Conservation (phyloP, 2,888 invertebrate genomes). For the Drosophila birchii region DNA sequence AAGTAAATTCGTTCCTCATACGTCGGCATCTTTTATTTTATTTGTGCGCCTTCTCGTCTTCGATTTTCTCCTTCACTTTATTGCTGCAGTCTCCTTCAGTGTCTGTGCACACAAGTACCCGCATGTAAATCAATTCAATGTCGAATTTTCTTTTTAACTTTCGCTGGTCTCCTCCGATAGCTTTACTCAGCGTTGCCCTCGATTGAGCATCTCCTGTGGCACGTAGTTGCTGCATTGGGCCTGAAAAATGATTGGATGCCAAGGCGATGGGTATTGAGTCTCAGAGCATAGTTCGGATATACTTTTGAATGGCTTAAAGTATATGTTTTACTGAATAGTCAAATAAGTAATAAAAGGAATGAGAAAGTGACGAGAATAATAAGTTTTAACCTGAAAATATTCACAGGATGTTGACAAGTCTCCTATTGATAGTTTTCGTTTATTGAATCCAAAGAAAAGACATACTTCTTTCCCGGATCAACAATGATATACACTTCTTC, state of each 20-base stretch:
- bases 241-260: conserved; percentile 19
- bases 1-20: conserved; percentile 57
- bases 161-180: conserved; percentile 11
- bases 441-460: not conserved
- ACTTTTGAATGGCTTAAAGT: not conserved
- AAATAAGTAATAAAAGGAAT: not conserved
- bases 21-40: conserved; percentile 8
- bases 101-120: conserved; percentile 35
- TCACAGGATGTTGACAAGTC: not conserved
- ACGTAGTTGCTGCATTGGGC: conserved; percentile 30
- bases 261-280: conserved; percentile 17
- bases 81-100: conserved; percentile 42
- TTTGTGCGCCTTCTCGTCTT: conserved; percentile 9
- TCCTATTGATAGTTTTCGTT: not conserved
- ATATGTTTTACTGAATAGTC: too few relatives aligned
- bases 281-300: too few relatives aligned
- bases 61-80: conserved; percentile 24
- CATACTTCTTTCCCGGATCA: too few relatives aligned
- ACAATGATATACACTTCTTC: not conserved
- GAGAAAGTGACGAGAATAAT: not conserved
- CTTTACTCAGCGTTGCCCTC: conserved; percentile 3
- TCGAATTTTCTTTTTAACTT: conserved; percentile 33
- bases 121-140: conserved; percentile 63
- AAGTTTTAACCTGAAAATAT: not conserved
- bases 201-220: conserved; percentile 12